Conservation (phyloP, 2,113 vertebrate genomes). For the Proterorhinus semilunaris region DNA sequence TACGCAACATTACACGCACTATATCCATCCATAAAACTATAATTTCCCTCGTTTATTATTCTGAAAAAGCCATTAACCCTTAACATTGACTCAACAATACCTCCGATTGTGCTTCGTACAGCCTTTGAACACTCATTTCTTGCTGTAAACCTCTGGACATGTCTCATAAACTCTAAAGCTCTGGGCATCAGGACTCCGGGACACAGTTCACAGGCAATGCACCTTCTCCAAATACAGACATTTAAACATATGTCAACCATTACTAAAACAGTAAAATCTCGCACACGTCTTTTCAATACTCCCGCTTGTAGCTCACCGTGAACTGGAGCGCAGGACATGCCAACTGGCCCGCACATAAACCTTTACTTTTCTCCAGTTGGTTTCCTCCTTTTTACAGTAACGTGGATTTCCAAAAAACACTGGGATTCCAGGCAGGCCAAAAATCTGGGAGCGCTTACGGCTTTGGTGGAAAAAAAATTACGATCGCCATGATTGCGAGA, state of each 20-base stretch:
- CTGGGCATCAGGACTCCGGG: slow-evolving; percentile 3
- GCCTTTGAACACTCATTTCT: slow-evolving; percentile 1
- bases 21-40: neutral
- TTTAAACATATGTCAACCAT: slow-evolving; percentile 43
- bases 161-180: slow-evolving; percentile 19
- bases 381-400: slow-evolving; percentile 16
- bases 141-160: slow-evolving; percentile 17
- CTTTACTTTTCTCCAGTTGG: slow-evolving; percentile 17
- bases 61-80: neutral
- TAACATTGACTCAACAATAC: slow-evolving; percentile 3
- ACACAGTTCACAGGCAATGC: neutral
- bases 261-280: slow-evolving; percentile 28
- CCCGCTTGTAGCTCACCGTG: slow-evolving; percentile 1
- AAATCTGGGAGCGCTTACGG: slow-evolving; percentile 44
- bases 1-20: neutral
- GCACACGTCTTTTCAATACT: slow-evolving; percentile 11
- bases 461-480: slow-evolving; percentile 16
- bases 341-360: slow-evolving; percentile 26
- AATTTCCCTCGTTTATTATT: neutral
- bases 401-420: slow-evolving; percentile 3
- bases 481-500: slow-evolving; percentile 1
- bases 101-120: slow-evolving; percentile 6
- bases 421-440: slow-evolving; percentile 15
- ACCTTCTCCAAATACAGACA: slow-evolving; percentile 23
- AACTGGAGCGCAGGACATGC: slow-evolving; percentile 11